Evolutionary conservation across 1,140 invertebrate species (phyloP).

Genomic region (Planococcus citri): DNA sequence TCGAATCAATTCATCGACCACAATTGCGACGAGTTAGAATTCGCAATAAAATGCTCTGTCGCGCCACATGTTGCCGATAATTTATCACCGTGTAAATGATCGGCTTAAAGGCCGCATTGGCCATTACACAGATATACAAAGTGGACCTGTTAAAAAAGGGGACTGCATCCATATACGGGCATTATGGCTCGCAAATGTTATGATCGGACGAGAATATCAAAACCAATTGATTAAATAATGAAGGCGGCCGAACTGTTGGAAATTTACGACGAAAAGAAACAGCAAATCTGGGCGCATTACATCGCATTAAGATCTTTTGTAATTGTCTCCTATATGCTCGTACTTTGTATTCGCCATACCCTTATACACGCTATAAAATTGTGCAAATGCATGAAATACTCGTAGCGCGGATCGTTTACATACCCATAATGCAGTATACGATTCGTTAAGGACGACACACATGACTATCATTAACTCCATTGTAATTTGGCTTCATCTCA

Average conservation of each 20-base stretch:
- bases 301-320: not conserved
- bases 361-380: not conserved
- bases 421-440: not conserved
- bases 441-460: conserved; percentile 6
- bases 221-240: conserved; percentile 8
- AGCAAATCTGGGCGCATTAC: not conserved
- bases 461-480: conserved; percentile 3
- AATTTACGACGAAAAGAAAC: not conserved
- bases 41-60: no score
- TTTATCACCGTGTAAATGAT: no score
- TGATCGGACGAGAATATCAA: not conserved
- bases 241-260: not conserved
- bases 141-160: not conserved
- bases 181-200: not conserved
- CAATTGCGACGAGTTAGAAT: no score
- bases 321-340: not conserved
- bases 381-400: not conserved
- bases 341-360: not conserved
- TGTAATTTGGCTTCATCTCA: not conserved
- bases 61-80: no score
- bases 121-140: no score
- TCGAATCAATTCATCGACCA: no score
- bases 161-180: not conserved
- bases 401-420: not conserved
- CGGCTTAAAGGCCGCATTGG: no score